A percentile compares a stretch with the other conserved stretches of the same genome.
Evolutionary conservation across 2,113 vertebrate genomes (phyloP).

Genomic region (Seriola aureovittata): DNA sequence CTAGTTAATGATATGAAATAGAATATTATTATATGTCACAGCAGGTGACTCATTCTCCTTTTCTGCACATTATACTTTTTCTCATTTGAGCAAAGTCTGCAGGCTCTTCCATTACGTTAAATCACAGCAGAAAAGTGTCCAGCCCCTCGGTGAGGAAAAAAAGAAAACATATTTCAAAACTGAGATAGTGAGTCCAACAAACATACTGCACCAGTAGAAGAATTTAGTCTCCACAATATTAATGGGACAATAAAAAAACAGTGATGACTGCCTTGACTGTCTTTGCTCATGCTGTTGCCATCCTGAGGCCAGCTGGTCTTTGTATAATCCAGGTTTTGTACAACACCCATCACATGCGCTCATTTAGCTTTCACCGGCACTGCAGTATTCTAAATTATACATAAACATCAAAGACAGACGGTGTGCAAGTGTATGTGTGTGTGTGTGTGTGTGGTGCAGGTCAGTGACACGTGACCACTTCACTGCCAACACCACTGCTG

Average conservation of each 20-base stretch:
- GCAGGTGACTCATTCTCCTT: conserved; percentile 13
- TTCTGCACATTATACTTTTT: neutral
- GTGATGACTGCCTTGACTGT: neutral
- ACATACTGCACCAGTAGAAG: neutral
- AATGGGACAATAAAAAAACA: neutral
- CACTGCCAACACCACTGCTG: neutral
- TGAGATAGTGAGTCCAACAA: neutral
- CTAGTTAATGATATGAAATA: conserved; percentile 4
- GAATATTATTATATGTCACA: neutral
- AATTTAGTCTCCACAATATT: neutral
- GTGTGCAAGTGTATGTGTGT: conserved; percentile 3
- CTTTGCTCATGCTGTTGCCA: neutral
- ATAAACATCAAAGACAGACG: conserved; percentile 8
- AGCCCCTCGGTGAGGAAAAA: neutral
- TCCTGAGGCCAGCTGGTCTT: neutral
- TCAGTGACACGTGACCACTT: conserved; percentile 30
- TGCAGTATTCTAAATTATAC: conserved; percentile 34
- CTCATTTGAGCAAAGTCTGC: neutral
- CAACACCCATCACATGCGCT: neutral
- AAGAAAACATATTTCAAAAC: conserved; percentile 8
- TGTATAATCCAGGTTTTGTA: neutral
- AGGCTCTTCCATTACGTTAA: neutral
- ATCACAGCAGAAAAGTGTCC: neutral
- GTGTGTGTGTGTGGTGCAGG: neutral
- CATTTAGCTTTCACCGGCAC: conserved; percentile 1